Evolutionary conservation across 2,797 vertebrate species (phyloP).

Genomic region (Scarus forsteni): DNA sequence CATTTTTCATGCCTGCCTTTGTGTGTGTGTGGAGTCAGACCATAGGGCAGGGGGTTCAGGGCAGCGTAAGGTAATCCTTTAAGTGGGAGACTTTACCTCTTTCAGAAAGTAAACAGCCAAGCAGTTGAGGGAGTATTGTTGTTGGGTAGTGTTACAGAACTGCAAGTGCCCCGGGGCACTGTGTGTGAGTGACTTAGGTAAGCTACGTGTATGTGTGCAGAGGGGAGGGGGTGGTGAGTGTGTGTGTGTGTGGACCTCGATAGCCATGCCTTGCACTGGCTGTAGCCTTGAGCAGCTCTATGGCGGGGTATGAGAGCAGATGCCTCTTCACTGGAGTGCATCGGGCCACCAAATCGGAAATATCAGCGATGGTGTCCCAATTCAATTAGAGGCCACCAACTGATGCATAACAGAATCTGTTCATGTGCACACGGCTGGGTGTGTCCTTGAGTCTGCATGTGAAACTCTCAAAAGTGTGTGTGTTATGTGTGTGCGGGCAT

Average conservation of each 20-base stretch:
- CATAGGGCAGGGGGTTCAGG: constrained; percentile 73
- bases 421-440: constrained; percentile 68
- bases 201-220: constrained; percentile 62
- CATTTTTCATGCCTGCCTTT: not conserved
- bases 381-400: constrained; percentile 81
- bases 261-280: constrained; percentile 63
- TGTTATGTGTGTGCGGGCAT: constrained; percentile 78
- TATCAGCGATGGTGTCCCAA: constrained; percentile 79
- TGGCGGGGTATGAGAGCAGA: constrained; percentile 71
- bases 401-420: constrained; percentile 74
- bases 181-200: constrained; percentile 68
- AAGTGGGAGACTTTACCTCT: constrained; percentile 84
- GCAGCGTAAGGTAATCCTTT: constrained; percentile 84
- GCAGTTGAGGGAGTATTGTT: constrained; percentile 84
- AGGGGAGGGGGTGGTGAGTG: constrained; percentile 34
- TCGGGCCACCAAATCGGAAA: constrained; percentile 78
- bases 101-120: constrained; percentile 85
- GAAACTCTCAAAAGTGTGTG: constrained; percentile 52
- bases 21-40: constrained; percentile 53
- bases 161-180: constrained; percentile 73
- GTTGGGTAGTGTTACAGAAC: constrained; percentile 84
- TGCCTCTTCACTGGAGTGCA: constrained; percentile 76
- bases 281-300: constrained; percentile 56
- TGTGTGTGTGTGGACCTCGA: constrained; percentile 49
- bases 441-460: constrained; percentile 67